Evolutionary conservation across 53 echinoderm and acorn worm genomes (phyloP).

Genomic region (Holothuria scabra): DNA sequence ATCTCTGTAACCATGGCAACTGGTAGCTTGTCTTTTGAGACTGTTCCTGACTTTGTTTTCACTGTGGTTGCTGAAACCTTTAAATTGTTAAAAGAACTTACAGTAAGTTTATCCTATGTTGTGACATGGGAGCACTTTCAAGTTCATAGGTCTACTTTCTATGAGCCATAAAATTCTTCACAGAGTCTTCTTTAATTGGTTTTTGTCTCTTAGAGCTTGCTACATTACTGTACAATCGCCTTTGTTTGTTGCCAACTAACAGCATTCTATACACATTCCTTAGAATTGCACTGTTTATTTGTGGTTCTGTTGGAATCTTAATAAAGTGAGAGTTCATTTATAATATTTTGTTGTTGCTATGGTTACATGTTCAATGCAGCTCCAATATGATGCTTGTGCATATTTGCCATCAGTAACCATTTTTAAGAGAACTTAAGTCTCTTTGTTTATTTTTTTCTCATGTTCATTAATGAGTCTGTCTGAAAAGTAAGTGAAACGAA

Average conservation of each 20-base stretch:
- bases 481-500: too few species aligned
- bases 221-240: too few species aligned
- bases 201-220: conserved; percentile 2
- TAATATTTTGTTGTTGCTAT: conserved; percentile 27
- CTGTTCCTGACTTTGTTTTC: conserved; percentile 5
- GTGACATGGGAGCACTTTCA: conserved; percentile 25
- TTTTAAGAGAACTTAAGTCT: too few species aligned
- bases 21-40: not conserved
- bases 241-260: too few species aligned
- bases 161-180: conserved; percentile 42
- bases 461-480: too few species aligned
- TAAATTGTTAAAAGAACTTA: conserved; percentile 6
- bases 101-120: conserved; percentile 16
- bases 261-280: conserved; percentile 22
- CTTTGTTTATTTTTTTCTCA: too few species aligned
- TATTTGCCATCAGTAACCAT: too few species aligned
- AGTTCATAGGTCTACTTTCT: conserved; percentile 44
- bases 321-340: conserved; percentile 18
- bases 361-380: not conserved
- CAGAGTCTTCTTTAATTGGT: conserved; percentile 30
- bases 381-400: too few species aligned
- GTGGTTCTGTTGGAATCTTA: conserved; percentile 30
- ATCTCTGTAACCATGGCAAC: conserved; percentile 17
- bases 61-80: not conserved
- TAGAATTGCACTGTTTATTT: conserved; percentile 38